Percentiles rank a stretch among this genome's conserved stretches.
Conservation (phyloP, 2,113 vertebrate species). For the Tamias sibiricus region DNA sequence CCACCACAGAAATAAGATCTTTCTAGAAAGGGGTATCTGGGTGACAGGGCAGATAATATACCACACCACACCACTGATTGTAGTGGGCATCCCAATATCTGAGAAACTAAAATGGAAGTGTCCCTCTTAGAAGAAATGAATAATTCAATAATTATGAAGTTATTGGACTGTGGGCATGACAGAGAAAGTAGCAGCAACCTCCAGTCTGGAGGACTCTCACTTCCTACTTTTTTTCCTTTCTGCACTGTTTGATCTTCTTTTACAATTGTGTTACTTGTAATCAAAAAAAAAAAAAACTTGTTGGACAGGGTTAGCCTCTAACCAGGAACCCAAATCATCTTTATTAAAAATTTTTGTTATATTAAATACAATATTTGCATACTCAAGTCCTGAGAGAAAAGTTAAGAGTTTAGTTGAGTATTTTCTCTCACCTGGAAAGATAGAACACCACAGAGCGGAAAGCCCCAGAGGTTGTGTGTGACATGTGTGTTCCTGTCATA, state of each 20-base stretch:
- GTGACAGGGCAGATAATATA: not conserved
- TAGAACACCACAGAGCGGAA: not conserved
- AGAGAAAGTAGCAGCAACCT: not conserved
- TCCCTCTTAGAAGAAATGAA: not conserved
- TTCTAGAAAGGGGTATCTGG: not conserved
- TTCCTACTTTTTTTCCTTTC: not conserved
- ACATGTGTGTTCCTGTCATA: not conserved
- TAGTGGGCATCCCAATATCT: not conserved
- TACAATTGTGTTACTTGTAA: not conserved
- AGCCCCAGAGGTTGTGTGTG: not conserved
- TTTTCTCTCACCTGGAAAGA: not conserved
- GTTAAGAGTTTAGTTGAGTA: not conserved
- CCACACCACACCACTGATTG: not conserved
- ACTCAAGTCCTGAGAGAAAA: not conserved
- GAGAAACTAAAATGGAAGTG: not conserved
- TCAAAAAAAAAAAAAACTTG: not conserved
- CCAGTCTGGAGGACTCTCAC: not conserved
- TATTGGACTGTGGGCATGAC: too few relatives aligned
- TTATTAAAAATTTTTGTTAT: not conserved
- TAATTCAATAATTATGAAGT: not conserved
- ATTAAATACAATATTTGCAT: not conserved
- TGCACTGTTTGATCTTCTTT: not conserved
- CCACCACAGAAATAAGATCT: not conserved
- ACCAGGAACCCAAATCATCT: not conserved
- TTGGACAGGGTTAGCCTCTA: not conserved